Evolutionary conservation across 1,140 invertebrate genomes (phyloP).

Genomic region (Pseudoatta argentina): DNA sequence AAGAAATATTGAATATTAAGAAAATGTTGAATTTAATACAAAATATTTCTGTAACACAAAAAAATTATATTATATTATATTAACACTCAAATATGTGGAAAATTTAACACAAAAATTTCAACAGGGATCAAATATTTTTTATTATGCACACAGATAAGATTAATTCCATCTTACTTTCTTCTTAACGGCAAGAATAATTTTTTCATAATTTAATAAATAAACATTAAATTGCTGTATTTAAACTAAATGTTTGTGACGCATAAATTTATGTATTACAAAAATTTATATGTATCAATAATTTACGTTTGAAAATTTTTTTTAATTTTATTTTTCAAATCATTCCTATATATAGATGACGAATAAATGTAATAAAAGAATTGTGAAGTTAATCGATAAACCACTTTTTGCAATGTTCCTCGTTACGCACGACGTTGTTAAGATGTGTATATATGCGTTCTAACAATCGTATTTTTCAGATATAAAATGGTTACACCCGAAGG

Average conservation of each 20-base stretch:
- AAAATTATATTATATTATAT: too few relatives aligned
- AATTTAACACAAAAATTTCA: too few relatives aligned
- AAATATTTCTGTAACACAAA: too few relatives aligned
- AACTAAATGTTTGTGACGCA: neutral
- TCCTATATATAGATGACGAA: neutral
- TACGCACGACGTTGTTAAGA: conserved; percentile 22
- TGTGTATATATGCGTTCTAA: neutral
- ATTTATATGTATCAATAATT: neutral
- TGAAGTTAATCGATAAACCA: neutral
- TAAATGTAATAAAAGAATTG: neutral
- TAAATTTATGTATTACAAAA: neutral
- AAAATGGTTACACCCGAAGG: neutral
- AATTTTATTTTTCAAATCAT: neutral
- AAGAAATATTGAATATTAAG: too few relatives aligned
- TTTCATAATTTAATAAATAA: neutral
- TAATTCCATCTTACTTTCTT: neutral
- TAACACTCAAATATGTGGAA: too few relatives aligned
- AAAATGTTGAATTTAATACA: too few relatives aligned
- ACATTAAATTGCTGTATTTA: neutral
- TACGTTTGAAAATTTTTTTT: neutral
- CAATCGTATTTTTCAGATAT: conserved; percentile 7
- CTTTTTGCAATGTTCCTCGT: neutral
- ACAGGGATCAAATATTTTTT: too few relatives aligned
- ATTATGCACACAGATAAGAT: too few relatives aligned
- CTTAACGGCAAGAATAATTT: neutral